These are phyloP conservation scores for Slavum lentiscoides DNA, from an alignment of 2,888 invertebrate genomes.

Conservation along the genomic window DNA sequence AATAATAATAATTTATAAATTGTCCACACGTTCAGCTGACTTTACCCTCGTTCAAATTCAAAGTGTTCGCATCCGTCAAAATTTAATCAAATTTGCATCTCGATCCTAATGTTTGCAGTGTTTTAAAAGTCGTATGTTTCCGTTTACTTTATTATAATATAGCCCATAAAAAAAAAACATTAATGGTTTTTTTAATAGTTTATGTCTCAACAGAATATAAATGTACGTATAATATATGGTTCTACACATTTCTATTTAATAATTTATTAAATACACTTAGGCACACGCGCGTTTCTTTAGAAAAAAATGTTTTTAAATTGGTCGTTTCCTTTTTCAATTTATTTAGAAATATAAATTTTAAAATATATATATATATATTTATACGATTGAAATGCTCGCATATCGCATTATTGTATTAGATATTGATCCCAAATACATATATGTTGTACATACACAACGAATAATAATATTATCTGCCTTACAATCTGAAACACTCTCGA, in stretches of 20 bases:
- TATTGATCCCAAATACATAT: background rate
- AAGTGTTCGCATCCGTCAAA: constrained; percentile 40
- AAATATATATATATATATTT: no score
- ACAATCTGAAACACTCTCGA: background rate
- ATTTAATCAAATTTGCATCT: constrained; percentile 32
- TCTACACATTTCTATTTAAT: background rate
- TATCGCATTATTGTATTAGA: background rate
- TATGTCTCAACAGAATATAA: background rate
- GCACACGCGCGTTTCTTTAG: background rate
- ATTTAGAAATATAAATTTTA: background rate
- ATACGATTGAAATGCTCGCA: background rate
- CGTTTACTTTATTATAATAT: constrained; percentile 9
- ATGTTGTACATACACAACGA: background rate
- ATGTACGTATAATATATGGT: background rate
- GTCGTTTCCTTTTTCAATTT: background rate
- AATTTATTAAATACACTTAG: background rate
- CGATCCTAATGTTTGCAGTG: background rate
- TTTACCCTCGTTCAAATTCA: constrained; percentile 25
- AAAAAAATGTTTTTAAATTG: background rate
- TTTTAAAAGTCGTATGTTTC: constrained; percentile 18
- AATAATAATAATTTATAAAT: constrained; percentile 23
- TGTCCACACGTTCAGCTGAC: background rate
- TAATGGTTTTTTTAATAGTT: background rate
- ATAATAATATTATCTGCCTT: background rate
- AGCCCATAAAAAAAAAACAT: background rate